Conservation (phyloP, 2,113 vertebrate genomes). For the Dasypus novemcinctus region DNA sequence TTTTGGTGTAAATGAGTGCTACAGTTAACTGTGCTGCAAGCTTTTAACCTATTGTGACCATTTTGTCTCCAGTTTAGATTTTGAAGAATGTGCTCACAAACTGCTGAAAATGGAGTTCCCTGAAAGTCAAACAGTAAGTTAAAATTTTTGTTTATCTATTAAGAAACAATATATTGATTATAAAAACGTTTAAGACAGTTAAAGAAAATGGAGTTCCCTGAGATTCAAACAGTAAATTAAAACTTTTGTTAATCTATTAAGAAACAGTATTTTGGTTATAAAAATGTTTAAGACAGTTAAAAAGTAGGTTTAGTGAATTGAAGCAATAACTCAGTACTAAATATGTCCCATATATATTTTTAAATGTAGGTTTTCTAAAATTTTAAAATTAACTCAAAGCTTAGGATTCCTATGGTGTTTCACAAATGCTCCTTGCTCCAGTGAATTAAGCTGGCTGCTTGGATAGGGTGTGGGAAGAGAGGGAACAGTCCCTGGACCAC, state of each 20-base stretch:
- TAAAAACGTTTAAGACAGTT: too few relatives aligned
- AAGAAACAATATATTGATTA: too few relatives aligned
- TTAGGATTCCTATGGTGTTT: not conserved
- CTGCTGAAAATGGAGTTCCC: slow-evolving; percentile 98
- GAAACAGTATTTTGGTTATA: not conserved
- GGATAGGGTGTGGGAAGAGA: not conserved
- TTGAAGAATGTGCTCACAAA: slow-evolving; percentile 98
- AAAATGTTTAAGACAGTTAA: slow-evolving; percentile 24
- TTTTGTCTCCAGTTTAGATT: slow-evolving; percentile 92
- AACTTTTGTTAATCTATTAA: not conserved
- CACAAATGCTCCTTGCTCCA: not conserved
- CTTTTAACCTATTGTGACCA: slow-evolving; percentile 38
- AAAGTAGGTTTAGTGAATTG: slow-evolving; percentile 33
- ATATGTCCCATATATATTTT: not conserved
- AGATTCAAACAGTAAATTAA: slow-evolving; percentile 93
- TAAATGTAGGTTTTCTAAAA: slow-evolving; percentile 8
- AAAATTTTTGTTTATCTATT: not conserved
- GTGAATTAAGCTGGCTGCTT: not conserved
- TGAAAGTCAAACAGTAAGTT: slow-evolving; percentile 94
- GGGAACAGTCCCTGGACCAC: not conserved
- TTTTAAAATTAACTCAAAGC: slow-evolving; percentile 8
- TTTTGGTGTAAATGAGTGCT: not conserved
- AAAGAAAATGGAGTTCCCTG: slow-evolving; percentile 99
- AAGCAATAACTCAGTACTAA: not conserved
- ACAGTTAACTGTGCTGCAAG: not conserved